Percentiles rank a stretch among this genome's conserved stretches.
Evolutionary conservation across 2,888 invertebrate genomes (phyloP).

Genomic region (Drosophila affinis): DNA sequence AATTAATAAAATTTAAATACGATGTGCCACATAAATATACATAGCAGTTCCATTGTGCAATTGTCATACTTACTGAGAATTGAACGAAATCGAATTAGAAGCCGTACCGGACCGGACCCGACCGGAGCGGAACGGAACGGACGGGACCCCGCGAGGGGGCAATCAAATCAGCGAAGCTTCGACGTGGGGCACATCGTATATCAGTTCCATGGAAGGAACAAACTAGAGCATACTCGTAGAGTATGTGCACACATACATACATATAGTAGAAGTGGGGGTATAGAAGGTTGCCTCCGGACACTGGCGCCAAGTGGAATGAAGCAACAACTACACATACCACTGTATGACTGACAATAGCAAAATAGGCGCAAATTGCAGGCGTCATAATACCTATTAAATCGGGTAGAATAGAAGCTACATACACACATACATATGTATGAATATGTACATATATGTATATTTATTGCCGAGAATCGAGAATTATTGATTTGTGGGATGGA

Average conservation of each 20-base stretch:
- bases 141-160: constrained; percentile 15
- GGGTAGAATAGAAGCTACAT: constrained; percentile 11
- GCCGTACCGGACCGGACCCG: neutral
- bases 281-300: constrained; percentile 46
- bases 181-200: constrained; percentile 5
- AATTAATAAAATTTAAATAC: constrained; percentile 27
- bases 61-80: constrained; percentile 33
- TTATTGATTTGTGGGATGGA: neutral
- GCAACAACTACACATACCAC: constrained; percentile 15
- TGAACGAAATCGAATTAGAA: constrained; percentile 54
- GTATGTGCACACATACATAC: neutral
- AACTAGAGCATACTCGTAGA: constrained; percentile 23
- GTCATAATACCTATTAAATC: constrained; percentile 33
- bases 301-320: constrained; percentile 67
- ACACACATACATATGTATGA: neutral
- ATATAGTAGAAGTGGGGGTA: neutral
- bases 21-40: constrained; percentile 33
- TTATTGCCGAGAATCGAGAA: constrained; percentile 3
- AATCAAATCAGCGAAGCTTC: constrained; percentile 39
- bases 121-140: no score
- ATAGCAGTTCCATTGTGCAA: constrained; percentile 39
- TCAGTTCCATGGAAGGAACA: constrained; percentile 39
- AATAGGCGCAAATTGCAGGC: constrained; percentile 54
- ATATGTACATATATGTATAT: neutral
- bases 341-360: constrained; percentile 42